A percentile compares a stretch with the other conserved stretches of the same genome.
phyloP scores from a whole-genome alignment of 1,140 invertebrate genomes.

The Gryon sp. region DNA sequence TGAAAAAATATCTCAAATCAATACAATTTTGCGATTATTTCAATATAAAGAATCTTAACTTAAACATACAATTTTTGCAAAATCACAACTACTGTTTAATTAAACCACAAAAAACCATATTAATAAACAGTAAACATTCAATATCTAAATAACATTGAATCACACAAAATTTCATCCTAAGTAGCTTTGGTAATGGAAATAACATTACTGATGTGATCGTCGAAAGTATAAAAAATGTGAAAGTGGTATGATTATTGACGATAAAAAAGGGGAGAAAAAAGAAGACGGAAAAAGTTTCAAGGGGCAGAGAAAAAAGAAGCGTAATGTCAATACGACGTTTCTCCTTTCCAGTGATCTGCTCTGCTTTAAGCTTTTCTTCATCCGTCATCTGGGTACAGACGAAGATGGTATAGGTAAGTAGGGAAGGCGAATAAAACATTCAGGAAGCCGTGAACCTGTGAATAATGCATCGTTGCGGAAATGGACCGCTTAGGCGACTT shows the following conservation, averaged over 20 bases:
- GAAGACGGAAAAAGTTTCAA: constrained; percentile 14
- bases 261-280: constrained; percentile 29
- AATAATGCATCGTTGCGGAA: constrained; percentile 77
- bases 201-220: constrained; percentile 19
- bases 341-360: constrained; percentile 31
- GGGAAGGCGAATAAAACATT: constrained; percentile 74
- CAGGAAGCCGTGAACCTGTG: constrained; percentile 69
- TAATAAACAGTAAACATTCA: constrained; percentile 16
- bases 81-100: constrained; percentile 1
- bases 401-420: constrained; percentile 60
- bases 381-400: constrained; percentile 46
- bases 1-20: too few relatives aligned
- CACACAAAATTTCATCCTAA: neutral
- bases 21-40: too few relatives aligned
- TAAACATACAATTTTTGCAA: too few relatives aligned
- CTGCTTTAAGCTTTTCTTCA: constrained; percentile 38
- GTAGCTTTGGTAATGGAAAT: constrained; percentile 29
- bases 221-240: constrained; percentile 10
- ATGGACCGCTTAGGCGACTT: constrained; percentile 79
- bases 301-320: neutral
- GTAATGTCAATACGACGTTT: constrained; percentile 36
- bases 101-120: constrained; percentile 7
- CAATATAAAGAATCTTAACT: too few relatives aligned
- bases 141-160: constrained; percentile 4
- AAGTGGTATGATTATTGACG: constrained; percentile 6